Evolutionary conservation across 2,888 invertebrate genomes (phyloP), one percentile per base, ranked within the genome.

Genomic region (Desoria tigrina): DNA sequence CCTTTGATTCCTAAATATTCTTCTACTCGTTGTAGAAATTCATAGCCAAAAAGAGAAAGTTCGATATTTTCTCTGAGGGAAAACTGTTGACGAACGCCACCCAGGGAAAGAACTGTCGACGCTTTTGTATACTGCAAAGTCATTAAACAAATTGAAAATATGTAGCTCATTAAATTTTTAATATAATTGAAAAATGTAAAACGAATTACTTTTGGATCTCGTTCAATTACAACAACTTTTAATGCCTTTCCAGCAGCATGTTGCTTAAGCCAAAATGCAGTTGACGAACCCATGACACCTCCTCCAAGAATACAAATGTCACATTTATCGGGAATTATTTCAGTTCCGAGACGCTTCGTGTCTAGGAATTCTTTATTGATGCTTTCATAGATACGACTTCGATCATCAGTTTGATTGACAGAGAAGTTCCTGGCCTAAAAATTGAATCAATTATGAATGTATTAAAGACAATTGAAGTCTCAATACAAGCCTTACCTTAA

Each of bases 241-340:
- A 93, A 81, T 18, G 56, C 14, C 42, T 56, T 64, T 0, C 89
- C 90, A 62, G 87, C 84, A n/a, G 82, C 81, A 2, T 88, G 85
- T 71, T 88, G 84, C 80, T 93, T 94, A 7, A 97, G 78, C 89
- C 90, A 95, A 79, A 89, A 97, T 0, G 97, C 98, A 53, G 89
- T 86, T 0, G 94, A 88, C 45, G 92, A 88, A 0, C 97, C 99
- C 56, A 97, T 87, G 3, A 89, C 87, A 42, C 94, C 95, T 49
- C 95, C 96, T 2, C 98, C 98, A 74, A 99, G 87, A 42, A 99
- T 86, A 1, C 94, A 83, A 73, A 94, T 81, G 82, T 98, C 97
- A 65, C 87, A 86, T 78, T 89, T 64, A 53, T 45, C 18, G 18
- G 68, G 63, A 54, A 59, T 37, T 9, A 28, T 16, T 24, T 51